Base-by-base conservation (phyloP, 2,888 invertebrate genomes). In the Oxyteleia sp. region DNA sequence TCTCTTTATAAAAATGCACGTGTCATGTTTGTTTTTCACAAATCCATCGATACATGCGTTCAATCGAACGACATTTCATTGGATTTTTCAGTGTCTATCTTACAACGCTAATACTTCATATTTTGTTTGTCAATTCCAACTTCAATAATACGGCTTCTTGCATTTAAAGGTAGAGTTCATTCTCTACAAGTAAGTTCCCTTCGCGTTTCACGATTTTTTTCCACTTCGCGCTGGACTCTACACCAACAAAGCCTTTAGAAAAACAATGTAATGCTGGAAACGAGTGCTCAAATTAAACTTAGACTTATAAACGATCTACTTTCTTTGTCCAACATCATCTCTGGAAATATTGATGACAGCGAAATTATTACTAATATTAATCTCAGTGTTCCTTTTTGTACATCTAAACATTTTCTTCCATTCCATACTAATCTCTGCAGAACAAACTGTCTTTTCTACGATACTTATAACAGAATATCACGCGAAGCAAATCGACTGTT, bases 1-100 rank as follows among this genome's bases (percentile, higher is more conserved):
- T n/a, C n/a, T n/a, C 15, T 43, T 20, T 2, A 8, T 18, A 47
- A 63, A 63, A 47, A 43, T 43, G 38, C 41, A 57, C 57, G 15
- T 63, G 45, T 32, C 63, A 63, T 18, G 35, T 45, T 16, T 32
- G 20, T 47, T 63, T 32, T 47, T 63, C 13, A 32, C 11, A 13
- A 63, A 3, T 45, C 29, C 10, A 15, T 61, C 45, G 23, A 47
- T 32, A 47, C 43, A 43, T 8, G 0, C 63, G 43, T 63, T 29
- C 41, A 63, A 18, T 63, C 45, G 47, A 63, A 18, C 7, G 5
- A 29, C 47, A 47, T 8, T 47, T 63, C 32, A 23, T 61, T 61
- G 26, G 13, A 45, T 26, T 63, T 47, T 45, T 47, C n/a, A 45
- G 5, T 43, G 5, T 29, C 18, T 2, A 8, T 15, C 26, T 59